Percentiles rank a stretch among this genome's conserved stretches.
These are phyloP conservation scores for Lasioglossum leucozonium DNA, from an alignment of 2,888 invertebrate species.

Conservation along the genomic window DNA sequence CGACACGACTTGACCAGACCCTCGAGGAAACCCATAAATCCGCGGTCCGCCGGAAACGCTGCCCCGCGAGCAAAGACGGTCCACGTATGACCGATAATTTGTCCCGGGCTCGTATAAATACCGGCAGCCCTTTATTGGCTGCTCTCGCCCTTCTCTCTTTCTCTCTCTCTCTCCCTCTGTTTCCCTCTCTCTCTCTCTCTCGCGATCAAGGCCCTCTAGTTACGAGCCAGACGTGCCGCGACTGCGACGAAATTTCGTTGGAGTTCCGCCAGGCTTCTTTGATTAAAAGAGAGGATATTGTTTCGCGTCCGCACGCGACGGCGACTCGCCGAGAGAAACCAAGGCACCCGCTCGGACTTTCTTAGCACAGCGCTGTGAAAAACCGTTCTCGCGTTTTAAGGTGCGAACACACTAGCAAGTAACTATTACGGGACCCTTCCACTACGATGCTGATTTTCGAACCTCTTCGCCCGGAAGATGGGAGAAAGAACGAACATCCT, in stretches of 20 bases:
- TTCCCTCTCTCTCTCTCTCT: too few relatives aligned
- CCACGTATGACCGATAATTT: slow-evolving; percentile 43
- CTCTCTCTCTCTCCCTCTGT: too few relatives aligned
- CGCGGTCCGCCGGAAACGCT: slow-evolving; percentile 16
- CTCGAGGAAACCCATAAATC: neutral
- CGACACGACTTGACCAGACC: neutral
- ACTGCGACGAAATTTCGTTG: slow-evolving; percentile 53
- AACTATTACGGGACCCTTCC: neutral
- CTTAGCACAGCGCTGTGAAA: neutral
- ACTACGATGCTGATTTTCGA: neutral
- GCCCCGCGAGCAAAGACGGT: neutral
- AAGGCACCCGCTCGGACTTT: neutral
- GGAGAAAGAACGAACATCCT: neutral
- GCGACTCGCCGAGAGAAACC: neutral
- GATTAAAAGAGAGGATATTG: slow-evolving; percentile 48
- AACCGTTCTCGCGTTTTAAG: neutral
- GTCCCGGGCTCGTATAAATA: slow-evolving; percentile 41
- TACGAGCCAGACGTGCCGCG: slow-evolving; percentile 58
- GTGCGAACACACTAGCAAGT: too few relatives aligned
- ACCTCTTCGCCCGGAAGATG: neutral
- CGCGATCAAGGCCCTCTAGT: slow-evolving; percentile 40
- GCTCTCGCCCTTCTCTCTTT: slow-evolving; percentile 38
- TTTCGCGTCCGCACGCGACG: slow-evolving; percentile 33
- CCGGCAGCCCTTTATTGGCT: slow-evolving; percentile 22
- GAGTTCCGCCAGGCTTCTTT: slow-evolving; percentile 48